phyloP scores from a whole-genome alignment of 2,888 invertebrate species.

The Agrenia bidenticulata region DNA sequence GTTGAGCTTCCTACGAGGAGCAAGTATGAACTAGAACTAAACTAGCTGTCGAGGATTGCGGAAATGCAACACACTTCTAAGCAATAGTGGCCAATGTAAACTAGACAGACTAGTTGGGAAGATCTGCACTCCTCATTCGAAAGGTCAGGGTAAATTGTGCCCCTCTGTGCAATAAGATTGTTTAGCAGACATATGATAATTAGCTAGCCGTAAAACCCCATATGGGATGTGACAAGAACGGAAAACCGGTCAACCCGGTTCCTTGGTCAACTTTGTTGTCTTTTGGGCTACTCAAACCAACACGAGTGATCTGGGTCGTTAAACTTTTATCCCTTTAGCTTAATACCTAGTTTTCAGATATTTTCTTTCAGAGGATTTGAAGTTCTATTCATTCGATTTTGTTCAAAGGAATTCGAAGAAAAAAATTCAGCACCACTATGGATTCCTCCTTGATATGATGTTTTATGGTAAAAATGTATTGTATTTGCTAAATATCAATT shows the following conservation, averaged over 20 bases:
- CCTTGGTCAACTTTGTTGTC: conserved; percentile 9
- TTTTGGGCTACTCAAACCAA: background rate
- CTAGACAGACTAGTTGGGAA: conserved; percentile 17
- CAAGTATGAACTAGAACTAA: conserved; percentile 15
- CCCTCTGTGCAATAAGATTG: conserved; percentile 7
- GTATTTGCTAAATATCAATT: too few species aligned
- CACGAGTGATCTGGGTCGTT: conserved; percentile 37
- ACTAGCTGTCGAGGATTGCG: conserved; percentile 10
- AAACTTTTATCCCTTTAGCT: conserved; percentile 32
- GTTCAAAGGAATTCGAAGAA: too few species aligned
- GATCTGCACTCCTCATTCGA: conserved; percentile 19
- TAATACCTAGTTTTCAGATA: too few species aligned
- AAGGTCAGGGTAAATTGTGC: conserved; percentile 28
- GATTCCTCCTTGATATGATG: too few species aligned
- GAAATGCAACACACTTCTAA: conserved; percentile 22
- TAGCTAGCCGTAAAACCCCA: background rate
- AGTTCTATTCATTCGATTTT: too few species aligned
- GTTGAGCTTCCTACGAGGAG: background rate
- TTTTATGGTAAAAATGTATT: background rate
- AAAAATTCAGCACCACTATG: too few species aligned
- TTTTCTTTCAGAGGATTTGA: too few species aligned
- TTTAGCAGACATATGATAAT: conserved; percentile 5
- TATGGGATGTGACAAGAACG: conserved; percentile 17
- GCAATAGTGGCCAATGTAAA: conserved; percentile 7
- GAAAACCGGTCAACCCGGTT: conserved; percentile 51